phyloP scores from a whole-genome alignment of 2,888 invertebrate genomes.

The Aricia artaxerxes region DNA sequence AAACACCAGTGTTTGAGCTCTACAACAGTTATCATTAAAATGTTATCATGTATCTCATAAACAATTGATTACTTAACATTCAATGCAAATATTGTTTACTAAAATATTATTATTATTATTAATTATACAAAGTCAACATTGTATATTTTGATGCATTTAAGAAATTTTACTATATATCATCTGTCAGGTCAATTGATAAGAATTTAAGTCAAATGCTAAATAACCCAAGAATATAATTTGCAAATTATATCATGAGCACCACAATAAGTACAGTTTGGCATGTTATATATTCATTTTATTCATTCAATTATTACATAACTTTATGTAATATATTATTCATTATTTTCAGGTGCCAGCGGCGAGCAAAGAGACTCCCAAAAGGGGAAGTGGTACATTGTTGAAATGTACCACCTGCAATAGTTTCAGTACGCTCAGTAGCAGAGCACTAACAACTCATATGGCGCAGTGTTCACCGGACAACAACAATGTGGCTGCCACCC shows the following conservation, averaged over 20 bases:
- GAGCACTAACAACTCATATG: constrained; percentile 87
- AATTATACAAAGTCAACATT: not conserved
- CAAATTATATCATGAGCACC: not conserved
- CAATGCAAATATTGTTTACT: not conserved
- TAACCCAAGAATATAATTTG: not conserved
- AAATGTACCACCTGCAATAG: constrained; percentile 91
- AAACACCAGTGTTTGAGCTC: no score
- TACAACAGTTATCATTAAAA: no score
- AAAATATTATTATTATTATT: not conserved
- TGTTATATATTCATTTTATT: no score
- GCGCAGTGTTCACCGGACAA: constrained; percentile 82
- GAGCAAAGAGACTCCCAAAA: constrained; percentile 74
- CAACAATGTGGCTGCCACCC: constrained; percentile 73
- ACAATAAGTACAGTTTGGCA: no score
- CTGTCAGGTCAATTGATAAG: not conserved
- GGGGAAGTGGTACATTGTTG: constrained; percentile 67
- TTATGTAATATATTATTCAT: not conserved
- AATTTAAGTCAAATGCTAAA: not conserved
- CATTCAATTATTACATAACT: not conserved
- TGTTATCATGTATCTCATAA: not conserved
- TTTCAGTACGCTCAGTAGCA: constrained; percentile 89
- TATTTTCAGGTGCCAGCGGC: constrained; percentile 64
- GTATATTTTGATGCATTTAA: not conserved
- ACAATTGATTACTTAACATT: not conserved
- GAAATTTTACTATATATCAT: not conserved